A percentile compares a stretch with the other conserved stretches of the same genome.
These are phyloP conservation scores for Cactoblastis cactorum DNA, from an alignment of 2,888 invertebrate genomes.

Conservation along the genomic window DNA sequence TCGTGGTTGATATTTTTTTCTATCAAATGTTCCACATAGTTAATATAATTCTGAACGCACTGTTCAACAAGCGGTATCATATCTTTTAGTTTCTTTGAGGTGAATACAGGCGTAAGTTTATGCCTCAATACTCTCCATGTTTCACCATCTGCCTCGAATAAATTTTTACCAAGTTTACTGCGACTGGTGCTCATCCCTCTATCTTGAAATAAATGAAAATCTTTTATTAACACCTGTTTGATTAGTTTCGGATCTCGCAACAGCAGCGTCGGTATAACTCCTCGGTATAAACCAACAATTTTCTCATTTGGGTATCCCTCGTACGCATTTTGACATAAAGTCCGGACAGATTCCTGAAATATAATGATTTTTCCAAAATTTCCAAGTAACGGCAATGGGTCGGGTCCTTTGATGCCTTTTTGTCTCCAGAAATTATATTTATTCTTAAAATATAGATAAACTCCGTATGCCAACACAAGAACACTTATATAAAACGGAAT, in stretches of 20 bases:
- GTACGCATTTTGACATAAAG: conserved; percentile 14
- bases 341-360: conserved; percentile 3
- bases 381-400: conserved; percentile 26
- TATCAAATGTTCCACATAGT: conserved; percentile 25
- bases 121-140: conserved; percentile 41
- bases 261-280: conserved; percentile 29
- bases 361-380: conserved; percentile 27
- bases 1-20: conserved; percentile 30
- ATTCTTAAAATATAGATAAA: conserved; percentile 19
- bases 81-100: conserved; percentile 36
- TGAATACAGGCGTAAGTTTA: conserved; percentile 40
- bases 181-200: conserved; percentile 31
- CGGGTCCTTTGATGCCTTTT: conserved; percentile 26
- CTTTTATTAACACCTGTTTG: conserved; percentile 32
- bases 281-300: conserved; percentile 36
- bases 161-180: conserved; percentile 31
- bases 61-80: conserved; percentile 41
- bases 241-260: conserved; percentile 37
- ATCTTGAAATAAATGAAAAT: conserved; percentile 35
- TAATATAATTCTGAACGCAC: conserved; percentile 29
- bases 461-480: conserved; percentile 7
- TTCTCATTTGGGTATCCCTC: conserved; percentile 32
- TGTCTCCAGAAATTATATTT: conserved; percentile 27
- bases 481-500: conserved; percentile 14
- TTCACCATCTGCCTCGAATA: conserved; percentile 39